These are phyloP conservation scores for Leptopilina clavipes DNA, from an alignment of 1,140 invertebrate genomes.

Conservation along the genomic window DNA sequence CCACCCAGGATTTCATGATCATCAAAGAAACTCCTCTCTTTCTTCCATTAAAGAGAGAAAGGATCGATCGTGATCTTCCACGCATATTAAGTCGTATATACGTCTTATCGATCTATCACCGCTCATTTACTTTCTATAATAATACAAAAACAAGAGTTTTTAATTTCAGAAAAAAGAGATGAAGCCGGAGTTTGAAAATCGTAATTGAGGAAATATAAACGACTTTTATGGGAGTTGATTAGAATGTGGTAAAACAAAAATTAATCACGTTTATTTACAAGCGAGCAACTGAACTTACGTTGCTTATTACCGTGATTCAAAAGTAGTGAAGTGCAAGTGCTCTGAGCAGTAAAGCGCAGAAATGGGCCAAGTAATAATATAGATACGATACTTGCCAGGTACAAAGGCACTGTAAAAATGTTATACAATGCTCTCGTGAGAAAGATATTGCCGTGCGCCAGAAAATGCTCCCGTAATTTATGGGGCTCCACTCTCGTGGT, in stretches of 20 bases:
- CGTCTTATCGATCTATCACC: background rate
- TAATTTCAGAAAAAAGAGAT: too few relatives aligned
- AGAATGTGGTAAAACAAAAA: background rate
- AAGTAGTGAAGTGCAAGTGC: conserved; percentile 12
- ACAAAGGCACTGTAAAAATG: conserved; percentile 14
- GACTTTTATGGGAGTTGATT: background rate
- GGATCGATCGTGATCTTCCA: background rate
- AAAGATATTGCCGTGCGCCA: conserved; percentile 23
- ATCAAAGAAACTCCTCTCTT: background rate
- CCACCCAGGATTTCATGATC: conserved; percentile 20
- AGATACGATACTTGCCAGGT: conserved; percentile 9
- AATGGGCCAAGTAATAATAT: conserved; percentile 31
- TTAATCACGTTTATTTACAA: conserved; percentile 1
- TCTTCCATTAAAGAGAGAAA: conserved; percentile 5
- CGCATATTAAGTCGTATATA: conserved; percentile 15
- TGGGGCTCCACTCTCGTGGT: background rate
- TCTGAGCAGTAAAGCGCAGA: conserved; percentile 8
- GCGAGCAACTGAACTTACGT: conserved; percentile 19
- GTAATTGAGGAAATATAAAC: background rate
- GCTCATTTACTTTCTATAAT: background rate
- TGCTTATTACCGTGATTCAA: conserved; percentile 25
- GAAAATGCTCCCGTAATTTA: conserved; percentile 27
- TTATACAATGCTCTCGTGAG: conserved; percentile 25
- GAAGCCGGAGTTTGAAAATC: too few relatives aligned
- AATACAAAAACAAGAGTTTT: too few relatives aligned